phyloP scores from a whole-genome alignment of 2,113 vertebrate genomes.

The Microcebus murinus region DNA sequence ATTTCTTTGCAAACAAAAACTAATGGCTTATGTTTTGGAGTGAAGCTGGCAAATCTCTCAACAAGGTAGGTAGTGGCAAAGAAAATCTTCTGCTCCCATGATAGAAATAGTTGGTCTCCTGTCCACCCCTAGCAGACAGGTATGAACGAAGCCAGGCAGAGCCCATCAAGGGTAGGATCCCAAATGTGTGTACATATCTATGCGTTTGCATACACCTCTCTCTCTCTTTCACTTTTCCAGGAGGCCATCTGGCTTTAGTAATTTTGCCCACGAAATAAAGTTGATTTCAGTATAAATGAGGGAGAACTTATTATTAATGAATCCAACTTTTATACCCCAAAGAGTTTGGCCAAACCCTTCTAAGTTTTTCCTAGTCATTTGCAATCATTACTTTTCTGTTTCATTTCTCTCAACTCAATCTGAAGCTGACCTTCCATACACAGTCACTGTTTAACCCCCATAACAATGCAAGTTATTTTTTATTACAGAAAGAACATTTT shows the following conservation, averaged over 20 bases:
- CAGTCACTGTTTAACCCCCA: background rate
- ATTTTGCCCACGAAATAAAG: background rate
- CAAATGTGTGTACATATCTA: no score
- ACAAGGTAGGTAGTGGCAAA: background rate
- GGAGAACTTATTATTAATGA: background rate
- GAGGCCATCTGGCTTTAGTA: background rate
- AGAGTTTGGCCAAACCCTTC: background rate
- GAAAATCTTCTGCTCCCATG: background rate
- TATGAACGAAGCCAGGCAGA: background rate
- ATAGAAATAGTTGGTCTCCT: background rate
- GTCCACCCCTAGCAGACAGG: background rate
- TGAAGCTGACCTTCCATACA: background rate
- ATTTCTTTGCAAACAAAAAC: conserved; percentile 29
- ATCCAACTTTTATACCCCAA: background rate
- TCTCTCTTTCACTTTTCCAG: no score
- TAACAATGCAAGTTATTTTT: background rate
- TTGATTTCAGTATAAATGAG: background rate
- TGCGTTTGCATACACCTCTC: fast-evolving
- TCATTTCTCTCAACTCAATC: background rate
- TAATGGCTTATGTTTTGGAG: background rate
- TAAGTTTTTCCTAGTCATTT: background rate
- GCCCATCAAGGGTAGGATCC: background rate
- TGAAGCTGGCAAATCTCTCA: background rate
- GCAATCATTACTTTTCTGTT: background rate
- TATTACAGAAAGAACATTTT: background rate